Base-by-base conservation (phyloP, 2,113 vertebrate species). In the Pollachius pollachius region DNA sequence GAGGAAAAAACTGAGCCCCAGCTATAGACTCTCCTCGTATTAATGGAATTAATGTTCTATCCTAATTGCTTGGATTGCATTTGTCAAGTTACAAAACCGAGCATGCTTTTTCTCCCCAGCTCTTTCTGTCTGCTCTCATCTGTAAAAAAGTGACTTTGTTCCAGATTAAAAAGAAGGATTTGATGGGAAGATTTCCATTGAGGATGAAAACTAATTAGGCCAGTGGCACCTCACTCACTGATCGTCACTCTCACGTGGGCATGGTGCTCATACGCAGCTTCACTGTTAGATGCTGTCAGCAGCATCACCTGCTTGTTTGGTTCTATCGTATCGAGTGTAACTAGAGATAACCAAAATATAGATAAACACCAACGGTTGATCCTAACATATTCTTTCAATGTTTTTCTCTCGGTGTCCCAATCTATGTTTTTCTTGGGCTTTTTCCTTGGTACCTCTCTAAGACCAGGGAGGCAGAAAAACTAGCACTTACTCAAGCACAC, bases 141-240 rank as follows among this genome's bases (percentile, higher is more conserved):
- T 48, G 9, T 12, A 9, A 12, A 48, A 48, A 48, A 13, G n/a
- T 57, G 54, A 57, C 16, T 16, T 57, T 57, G 54, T 57, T n/a
- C 54, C 54, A 17, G 54, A 57, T 57, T 5, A 57, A 17, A 57
- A 57, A 57, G n/a, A 57, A 13, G 54, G 15, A 57, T n/a, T 57
- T 57, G 2, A 57, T 48, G 41, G 41, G 41, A 57, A 57, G 54
- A 57, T 57, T 57, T 13, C 54, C 15, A 16, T 57, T 48, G 15
- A 57, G 54, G n/a, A n/a, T n/a, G n/a, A 57, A 57, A n/a, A 17
- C 54, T 57, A 57, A 57, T 57, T 57, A 57, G 54, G 54, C 54
- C 54, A 57, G 54, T 17, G 54, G 54, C 54, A 17, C 54, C 54
- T 17, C 54, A 16, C 54, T 57, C 16, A 57, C 15, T 13, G 54